These are phyloP conservation scores for Tautogolabrus adspersus DNA, from an alignment of 2,113 vertebrate genomes.

Conservation along the genomic window DNA sequence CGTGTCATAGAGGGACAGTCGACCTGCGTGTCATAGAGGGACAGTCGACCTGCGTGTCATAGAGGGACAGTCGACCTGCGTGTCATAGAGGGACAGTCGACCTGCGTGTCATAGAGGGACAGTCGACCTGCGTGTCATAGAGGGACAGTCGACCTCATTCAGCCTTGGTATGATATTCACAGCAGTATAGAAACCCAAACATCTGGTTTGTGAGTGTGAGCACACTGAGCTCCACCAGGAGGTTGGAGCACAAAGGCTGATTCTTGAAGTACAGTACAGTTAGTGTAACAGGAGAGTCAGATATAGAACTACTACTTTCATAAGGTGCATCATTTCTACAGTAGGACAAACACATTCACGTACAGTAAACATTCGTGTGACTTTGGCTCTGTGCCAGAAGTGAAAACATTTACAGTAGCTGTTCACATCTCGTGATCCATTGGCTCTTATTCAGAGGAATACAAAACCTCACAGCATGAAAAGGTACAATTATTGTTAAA, in stretches of 20 bases:
- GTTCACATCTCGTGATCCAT: conserved; percentile 57
- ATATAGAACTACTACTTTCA: conserved; percentile 49
- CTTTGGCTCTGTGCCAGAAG: neutral
- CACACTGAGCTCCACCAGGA: neutral
- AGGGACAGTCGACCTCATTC: conserved; percentile 48
- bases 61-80: too few relatives aligned
- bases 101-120: too few relatives aligned
- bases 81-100: too few relatives aligned
- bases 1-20: too few relatives aligned
- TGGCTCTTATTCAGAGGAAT: conserved; percentile 56
- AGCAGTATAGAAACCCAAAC: conserved; percentile 15
- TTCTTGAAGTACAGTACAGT: conserved; percentile 10
- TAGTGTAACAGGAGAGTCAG: conserved; percentile 40
- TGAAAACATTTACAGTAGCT: conserved; percentile 46
- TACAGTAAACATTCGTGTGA: conserved; percentile 70
- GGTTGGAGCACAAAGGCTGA: conserved; percentile 12
- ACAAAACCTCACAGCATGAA: conserved; percentile 66
- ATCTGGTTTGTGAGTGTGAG: conserved; percentile 13
- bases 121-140: neutral
- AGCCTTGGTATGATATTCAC: conserved; percentile 54
- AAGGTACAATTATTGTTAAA: conserved; percentile 43
- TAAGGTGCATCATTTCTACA: conserved; percentile 70
- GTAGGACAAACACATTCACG: conserved; percentile 68
- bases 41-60: too few relatives aligned
- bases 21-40: too few relatives aligned